Evolutionary conservation across 2,888 invertebrate genomes (phyloP), one percentile per base, ranked within the genome.

Genomic region (Sarcophaga variegata): DNA sequence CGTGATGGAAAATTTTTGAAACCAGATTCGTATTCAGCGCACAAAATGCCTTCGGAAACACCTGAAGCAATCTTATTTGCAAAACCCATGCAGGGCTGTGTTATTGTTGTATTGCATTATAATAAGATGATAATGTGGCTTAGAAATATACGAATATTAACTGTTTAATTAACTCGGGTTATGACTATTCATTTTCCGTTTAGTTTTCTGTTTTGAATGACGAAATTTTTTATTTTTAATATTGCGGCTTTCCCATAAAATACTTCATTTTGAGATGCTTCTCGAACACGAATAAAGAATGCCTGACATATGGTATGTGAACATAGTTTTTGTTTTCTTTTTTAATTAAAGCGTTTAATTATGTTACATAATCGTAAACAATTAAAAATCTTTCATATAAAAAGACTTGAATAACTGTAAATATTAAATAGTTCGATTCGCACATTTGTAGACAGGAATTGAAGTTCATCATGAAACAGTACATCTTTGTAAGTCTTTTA

Each of bases 381-480:
- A 59, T 72, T 54, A 20, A 71, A 69, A 75, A 74, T 78, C 62
- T 22, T 49, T 89, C 83, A 88, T 90, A 90, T 90, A 90, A 88
- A 90, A 89, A 88, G 86, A 72, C 72, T 64, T 81, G 81, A 49
- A 63, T 60, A n/a, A 70, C 74, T 49, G 5, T 69, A 49, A 27
- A 37, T 60, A 88, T 90, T 89, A 90, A 87, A 91, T 90, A 91
- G 91, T 91, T 91, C 90, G 87, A 90, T 91, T 90, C 88, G 90
- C 89, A 90, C 83, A 67, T 89, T 37, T 37, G 37, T 80, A 89
- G 14, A 88, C 27, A 71, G 66, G 60, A 90, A 89, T 88, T 87
- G 90, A 90, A 90, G 75, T 59, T 89, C 89, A 90, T 89, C 89
- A 91, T 91, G 91, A 91, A 85, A 64, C 77, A 91, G 87, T 90